Base-by-base conservation (phyloP, 2,797 vertebrate species). In the Melanotaenia maccullochi region DNA sequence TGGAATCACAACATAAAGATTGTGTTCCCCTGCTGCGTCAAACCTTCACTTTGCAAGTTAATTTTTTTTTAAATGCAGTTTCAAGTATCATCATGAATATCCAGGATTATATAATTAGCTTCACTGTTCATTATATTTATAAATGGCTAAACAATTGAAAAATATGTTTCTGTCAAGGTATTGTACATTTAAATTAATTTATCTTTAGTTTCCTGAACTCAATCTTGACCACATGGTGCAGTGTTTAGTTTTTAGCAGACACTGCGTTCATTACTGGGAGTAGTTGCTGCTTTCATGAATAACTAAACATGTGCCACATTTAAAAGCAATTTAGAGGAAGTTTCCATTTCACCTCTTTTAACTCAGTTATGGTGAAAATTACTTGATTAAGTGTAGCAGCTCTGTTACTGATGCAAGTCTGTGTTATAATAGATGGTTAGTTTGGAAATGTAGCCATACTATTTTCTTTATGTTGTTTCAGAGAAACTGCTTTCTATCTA, bases 1-100 rank as follows among this genome's bases (percentile, higher is more conserved):
- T 83, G 80, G 79, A 93, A 92, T 76, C 82, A 68, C 83, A 82
- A 60, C 63, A 40, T 35, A 36, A 35, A 60, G 75, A 70, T 61
- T 33, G 55, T 60, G 56, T 55, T 66, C 67, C 69, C 32, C 59
- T 63, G 55, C 68, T 65, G 57, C 38, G 18, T 71, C 40, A 28
- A 24, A 71, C 74, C 25, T 71, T n/a, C n/a, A n/a, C n/a, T 60
- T 60, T 72, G 59, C 22, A 72, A 70, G n/a, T 24, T 28, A 7
- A 44, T 30, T 2, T 28, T 22, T 25, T 40, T 60, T 60, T 40
- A 70, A 14, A 30, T 30, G 9, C 22, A 24, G 49, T 24, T 24
- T 52, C 49, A 62, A 18, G 24, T 33, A 22, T 22, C 16, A 33
- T 40, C 2, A 33, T 20, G 33, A 32, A 20, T 56, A 33, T 33